These are phyloP conservation scores for Lonchura striata DNA, from an alignment of 2,113 vertebrate species.

Conservation along the genomic window DNA sequence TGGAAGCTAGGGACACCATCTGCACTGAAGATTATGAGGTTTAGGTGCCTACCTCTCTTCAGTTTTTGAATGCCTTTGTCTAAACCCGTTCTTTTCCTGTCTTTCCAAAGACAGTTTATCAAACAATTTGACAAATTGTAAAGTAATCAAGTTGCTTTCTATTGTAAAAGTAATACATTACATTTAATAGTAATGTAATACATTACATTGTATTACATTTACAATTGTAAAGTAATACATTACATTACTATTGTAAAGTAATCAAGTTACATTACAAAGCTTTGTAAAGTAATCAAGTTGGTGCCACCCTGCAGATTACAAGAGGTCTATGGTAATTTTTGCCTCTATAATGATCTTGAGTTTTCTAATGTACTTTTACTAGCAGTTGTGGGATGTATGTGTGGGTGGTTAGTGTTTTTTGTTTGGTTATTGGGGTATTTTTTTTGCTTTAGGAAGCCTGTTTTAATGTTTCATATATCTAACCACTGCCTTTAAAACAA, in stretches of 20 bases:
- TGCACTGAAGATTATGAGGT: neutral
- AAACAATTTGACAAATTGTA: neutral
- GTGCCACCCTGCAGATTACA: neutral
- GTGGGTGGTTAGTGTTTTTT: neutral
- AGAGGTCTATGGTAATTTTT: neutral
- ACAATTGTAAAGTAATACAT: too few species aligned
- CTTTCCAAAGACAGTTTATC: neutral
- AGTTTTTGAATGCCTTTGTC: neutral
- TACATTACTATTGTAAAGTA: too few species aligned
- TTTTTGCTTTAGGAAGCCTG: neutral
- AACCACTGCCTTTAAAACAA: conserved; percentile 1
- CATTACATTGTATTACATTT: too few species aligned
- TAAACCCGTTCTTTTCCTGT: neutral
- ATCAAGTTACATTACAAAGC: too few species aligned
- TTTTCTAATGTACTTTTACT: neutral
- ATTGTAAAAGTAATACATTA: too few species aligned
- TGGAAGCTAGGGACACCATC: neutral
- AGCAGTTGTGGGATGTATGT: neutral
- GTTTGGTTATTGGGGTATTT: neutral
- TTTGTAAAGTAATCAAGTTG: neutral
- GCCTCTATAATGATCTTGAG: neutral
- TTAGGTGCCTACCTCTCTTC: neutral
- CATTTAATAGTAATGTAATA: too few species aligned
- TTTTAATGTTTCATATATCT: neutral
- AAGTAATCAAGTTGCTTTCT: neutral